A percentile compares a stretch with the other conserved stretches of the same genome.
These are phyloP conservation scores for Typhlomys cinereus DNA, from an alignment of 2,113 vertebrate species.

Conservation along the genomic window DNA sequence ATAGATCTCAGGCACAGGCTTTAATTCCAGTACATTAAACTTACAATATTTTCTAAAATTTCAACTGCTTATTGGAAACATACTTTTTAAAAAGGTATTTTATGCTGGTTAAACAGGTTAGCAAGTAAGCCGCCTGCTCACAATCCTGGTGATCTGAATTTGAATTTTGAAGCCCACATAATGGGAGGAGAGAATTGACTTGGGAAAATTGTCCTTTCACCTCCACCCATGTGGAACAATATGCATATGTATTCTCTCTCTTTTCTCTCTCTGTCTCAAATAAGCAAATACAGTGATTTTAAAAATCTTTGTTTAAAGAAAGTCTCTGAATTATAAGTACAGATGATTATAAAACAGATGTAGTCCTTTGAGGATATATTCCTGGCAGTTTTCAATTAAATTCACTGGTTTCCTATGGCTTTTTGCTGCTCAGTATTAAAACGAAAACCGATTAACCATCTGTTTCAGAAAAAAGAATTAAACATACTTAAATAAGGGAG, in stretches of 20 bases:
- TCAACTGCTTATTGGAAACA: not conserved
- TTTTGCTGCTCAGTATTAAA: not conserved
- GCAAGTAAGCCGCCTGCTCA: no score
- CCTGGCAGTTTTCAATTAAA: not conserved
- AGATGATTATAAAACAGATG: not conserved
- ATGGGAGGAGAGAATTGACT: no score
- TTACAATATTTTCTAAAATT: not conserved
- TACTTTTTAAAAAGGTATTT: no score
- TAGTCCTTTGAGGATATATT: not conserved
- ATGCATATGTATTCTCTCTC: no score
- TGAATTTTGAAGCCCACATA: no score
- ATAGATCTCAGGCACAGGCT: not conserved
- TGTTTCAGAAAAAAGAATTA: not conserved
- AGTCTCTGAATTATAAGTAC: not conserved
- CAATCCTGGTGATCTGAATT: no score
- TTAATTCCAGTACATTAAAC: not conserved
- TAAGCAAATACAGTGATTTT: no score
- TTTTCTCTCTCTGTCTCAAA: no score
- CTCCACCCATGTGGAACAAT: no score
- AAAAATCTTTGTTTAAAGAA: not conserved
- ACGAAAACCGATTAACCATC: not conserved
- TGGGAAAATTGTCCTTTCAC: no score
- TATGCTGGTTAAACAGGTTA: no score
- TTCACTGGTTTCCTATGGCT: not conserved
- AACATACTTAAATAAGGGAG: not conserved